These are phyloP conservation scores for Psittacus erithacus DNA, from an alignment of 2,113 vertebrate species.

Conservation along the genomic window DNA sequence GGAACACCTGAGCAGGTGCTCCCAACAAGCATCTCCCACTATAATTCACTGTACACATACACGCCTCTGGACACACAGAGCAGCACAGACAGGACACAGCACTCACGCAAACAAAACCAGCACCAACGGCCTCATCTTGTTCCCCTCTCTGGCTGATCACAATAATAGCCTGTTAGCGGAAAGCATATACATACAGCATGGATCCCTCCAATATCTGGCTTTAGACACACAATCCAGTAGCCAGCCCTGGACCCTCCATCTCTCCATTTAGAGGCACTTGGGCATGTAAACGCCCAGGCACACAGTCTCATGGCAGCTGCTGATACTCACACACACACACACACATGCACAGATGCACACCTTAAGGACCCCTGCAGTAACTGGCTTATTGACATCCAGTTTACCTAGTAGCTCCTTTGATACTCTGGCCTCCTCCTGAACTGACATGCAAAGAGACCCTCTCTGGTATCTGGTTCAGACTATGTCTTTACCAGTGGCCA, in stretches of 20 bases:
- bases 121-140: rapidly evolving
- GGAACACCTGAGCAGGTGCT: neutral
- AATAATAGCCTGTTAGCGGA: neutral
- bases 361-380: neutral
- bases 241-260: neutral
- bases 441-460: neutral
- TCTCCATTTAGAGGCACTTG: neutral
- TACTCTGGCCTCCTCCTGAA: neutral
- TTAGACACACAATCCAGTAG: neutral
- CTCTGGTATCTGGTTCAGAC: neutral
- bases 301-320: neutral
- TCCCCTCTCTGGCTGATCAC: neutral
- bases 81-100: neutral
- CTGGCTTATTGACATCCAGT: neutral
- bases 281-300: neutral
- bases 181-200: rapidly evolving
- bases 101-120: rapidly evolving
- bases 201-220: neutral
- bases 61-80: rapidly evolving
- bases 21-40: rapidly evolving
- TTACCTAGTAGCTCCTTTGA: neutral
- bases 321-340: neutral
- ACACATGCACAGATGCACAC: rapidly evolving
- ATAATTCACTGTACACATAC: rapidly evolving
- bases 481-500: neutral